Evolutionary conservation across 1,140 invertebrate genomes (phyloP).

Genomic region (Arion vulgaris): DNA sequence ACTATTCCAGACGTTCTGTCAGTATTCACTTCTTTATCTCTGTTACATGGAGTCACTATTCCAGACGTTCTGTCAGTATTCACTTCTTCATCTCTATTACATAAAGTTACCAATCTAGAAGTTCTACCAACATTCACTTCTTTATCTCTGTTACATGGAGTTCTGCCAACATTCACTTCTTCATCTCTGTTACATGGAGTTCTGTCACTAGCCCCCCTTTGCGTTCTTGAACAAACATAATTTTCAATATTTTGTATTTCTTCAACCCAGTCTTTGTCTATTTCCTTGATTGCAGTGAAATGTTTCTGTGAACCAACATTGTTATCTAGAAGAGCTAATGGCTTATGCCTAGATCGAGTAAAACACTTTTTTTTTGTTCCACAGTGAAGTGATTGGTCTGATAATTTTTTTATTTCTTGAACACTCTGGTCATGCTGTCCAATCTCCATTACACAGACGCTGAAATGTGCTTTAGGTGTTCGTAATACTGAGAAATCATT

Average conservation of each 20-base stretch:
- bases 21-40: no score
- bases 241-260: neutral
- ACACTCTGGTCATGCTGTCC: neutral
- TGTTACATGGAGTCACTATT: no score
- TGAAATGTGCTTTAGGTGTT: neutral
- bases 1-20: no score
- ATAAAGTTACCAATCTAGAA: no score
- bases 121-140: no score
- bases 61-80: no score
- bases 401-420: neutral
- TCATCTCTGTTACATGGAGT: no score
- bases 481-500: neutral
- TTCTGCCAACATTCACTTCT: no score
- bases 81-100: no score
- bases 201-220: no score
- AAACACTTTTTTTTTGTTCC: neutral
- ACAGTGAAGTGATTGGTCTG: neutral
- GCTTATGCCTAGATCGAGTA: neutral
- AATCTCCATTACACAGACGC: neutral
- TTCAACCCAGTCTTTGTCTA: neutral
- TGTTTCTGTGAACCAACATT: neutral
- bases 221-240: neutral
- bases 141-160: no score
- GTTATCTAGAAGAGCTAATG: neutral
- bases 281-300: neutral